Base-by-base conservation (phyloP, 2,113 vertebrate species). In the Brienomyrus brachyistius region DNA sequence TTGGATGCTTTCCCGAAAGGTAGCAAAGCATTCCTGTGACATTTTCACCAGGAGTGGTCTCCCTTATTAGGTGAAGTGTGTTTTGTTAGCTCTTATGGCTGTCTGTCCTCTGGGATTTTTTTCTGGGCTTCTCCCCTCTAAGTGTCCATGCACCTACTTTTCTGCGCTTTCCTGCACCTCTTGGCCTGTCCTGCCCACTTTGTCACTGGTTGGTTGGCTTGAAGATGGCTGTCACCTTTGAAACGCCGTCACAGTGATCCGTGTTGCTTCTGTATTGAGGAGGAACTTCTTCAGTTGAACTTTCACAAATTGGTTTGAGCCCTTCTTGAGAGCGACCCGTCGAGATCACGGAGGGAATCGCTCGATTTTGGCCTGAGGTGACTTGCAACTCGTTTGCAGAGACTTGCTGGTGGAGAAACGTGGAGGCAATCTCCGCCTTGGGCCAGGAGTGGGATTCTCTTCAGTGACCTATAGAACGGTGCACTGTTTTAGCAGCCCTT, bases 1-100 rank as follows among this genome's bases (percentile, higher is more conserved):
- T 86, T 86, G 84, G 84, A 51, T 86, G 50, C 51, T 87, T 52
- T 87, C 50, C 85, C 21, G 17, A 27, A 54, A 87, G 47, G 50
- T 87, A 31, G 51, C n/a, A 52, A 87, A n/a, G 50, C 51, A 54
- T 4, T 13, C 40, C 10, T 4, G n/a, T 87, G 51, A 48, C 82
- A 47, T 56, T 52, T 35, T 87, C n/a, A 5, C 23, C 31, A 4
- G 7, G n/a, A 27, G 23, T 23, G 15, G 13, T 27, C 5, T 5
- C 70, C 15, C 35, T 80, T 43, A 17, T 77, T 77, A 66, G n/a
- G 10, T 70, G n/a, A 70, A 70, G 1, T 43, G 70, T 19, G 35
- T 80, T 43, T 80, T 43, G 74, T 80, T 80, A 80, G 35, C 74
- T 43, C 35, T 19, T 77, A 43, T 19, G 35, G 74, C 31, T 77